phyloP scores from a whole-genome alignment of 2,888 invertebrate species.

The Caenorhabditis sp. region DNA sequence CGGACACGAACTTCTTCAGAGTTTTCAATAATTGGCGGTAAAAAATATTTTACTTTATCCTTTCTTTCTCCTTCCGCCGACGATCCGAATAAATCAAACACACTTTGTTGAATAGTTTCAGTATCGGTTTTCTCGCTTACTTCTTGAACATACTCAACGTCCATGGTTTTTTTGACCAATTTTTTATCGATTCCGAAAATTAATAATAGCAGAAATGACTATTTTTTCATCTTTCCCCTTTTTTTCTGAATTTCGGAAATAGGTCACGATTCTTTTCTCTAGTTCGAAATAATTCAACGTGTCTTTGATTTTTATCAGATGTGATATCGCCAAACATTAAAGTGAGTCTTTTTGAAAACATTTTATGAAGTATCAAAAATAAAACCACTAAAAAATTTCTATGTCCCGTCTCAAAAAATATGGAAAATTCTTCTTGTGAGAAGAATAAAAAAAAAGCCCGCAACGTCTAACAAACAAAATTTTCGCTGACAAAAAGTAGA shows the following conservation, averaged over 20 bases:
- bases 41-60: not conserved
- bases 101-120: not conserved
- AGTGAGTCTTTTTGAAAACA: no score
- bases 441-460: slow-evolving; percentile 6
- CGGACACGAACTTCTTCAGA: not conserved
- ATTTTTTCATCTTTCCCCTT: not conserved
- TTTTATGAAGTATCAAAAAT: no score
- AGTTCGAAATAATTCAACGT: no score
- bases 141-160: not conserved
- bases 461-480: slow-evolving; percentile 7
- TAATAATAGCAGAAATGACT: not conserved
- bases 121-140: not conserved
- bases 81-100: not conserved
- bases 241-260: not conserved
- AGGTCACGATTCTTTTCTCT: not conserved
- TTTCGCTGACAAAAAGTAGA: slow-evolving; percentile 22
- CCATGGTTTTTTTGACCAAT: not conserved
- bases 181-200: no score
- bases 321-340: no score
- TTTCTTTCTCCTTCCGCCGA: not conserved
- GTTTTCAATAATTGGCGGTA: not conserved
- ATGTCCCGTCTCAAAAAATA: not conserved
- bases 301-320: no score
- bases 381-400: not conserved
- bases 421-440: not conserved